Evolutionary conservation across 2,113 vertebrate genomes (phyloP).

Genomic region (Tenebrosternarchus preto): DNA sequence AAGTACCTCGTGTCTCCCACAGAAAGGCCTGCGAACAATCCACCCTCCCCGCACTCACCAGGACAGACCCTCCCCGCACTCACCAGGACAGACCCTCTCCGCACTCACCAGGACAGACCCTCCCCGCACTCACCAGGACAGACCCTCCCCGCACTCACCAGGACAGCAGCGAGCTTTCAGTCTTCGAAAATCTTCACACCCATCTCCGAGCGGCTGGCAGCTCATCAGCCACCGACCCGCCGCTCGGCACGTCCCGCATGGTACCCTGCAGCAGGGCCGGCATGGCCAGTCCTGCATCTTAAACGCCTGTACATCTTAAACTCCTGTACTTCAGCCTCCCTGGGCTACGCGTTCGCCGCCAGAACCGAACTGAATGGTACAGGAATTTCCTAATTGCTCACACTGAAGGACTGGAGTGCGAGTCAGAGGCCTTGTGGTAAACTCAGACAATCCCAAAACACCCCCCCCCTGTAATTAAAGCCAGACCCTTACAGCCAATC

Average conservation of each 20-base stretch:
- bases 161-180: no score
- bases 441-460: constrained; percentile 50
- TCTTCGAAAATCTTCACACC: constrained; percentile 16
- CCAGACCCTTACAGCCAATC: constrained; percentile 60
- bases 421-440: constrained; percentile 47
- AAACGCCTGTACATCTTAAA: constrained; percentile 21
- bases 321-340: constrained; percentile 38
- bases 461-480: constrained; percentile 58
- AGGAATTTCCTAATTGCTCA: constrained; percentile 62
- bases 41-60: no score
- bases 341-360: constrained; percentile 44
- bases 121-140: no score
- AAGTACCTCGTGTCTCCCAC: constrained; percentile 11
- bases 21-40: constrained; percentile 11
- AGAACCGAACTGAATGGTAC: constrained; percentile 46
- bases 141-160: no score
- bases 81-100: no score
- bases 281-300: constrained; percentile 53
- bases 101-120: no score
- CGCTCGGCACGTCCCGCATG: no score
- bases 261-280: constrained; percentile 44
- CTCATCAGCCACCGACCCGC: neutral
- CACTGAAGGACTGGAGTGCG: constrained; percentile 53
- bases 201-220: constrained; percentile 32
- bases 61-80: no score